Conservation (phyloP, 2,888 invertebrate species). For the Lepidochitona cinerea region DNA sequence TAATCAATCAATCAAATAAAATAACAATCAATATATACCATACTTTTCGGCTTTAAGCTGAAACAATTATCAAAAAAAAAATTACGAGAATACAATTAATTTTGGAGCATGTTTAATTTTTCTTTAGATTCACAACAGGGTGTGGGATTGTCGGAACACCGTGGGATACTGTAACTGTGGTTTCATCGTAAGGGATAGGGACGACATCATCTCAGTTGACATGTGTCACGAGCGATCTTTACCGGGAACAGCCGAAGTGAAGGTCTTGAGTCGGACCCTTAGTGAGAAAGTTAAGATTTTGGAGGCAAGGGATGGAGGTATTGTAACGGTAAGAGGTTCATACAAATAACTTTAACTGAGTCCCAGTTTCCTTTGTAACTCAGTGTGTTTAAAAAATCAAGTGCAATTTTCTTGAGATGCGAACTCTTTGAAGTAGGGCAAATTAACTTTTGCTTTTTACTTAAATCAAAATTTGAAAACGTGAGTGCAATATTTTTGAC, state of each 20-base stretch:
- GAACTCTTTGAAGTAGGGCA: too few relatives aligned
- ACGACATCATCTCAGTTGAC: slow-evolving; percentile 33
- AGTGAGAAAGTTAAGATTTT: slow-evolving; percentile 26
- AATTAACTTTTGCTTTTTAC: too few relatives aligned
- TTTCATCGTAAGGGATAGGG: slow-evolving; percentile 26
- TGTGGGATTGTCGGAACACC: slow-evolving; percentile 26
- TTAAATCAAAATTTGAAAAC: too few relatives aligned
- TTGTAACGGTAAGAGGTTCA: slow-evolving; percentile 22
- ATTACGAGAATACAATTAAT: too few relatives aligned
- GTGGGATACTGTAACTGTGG: slow-evolving; percentile 39
- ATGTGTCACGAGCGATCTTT: slow-evolving; percentile 27
- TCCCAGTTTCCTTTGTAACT: too few relatives aligned
- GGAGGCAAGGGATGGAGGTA: slow-evolving; percentile 19
- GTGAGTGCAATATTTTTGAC: too few relatives aligned
- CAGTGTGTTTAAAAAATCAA: too few relatives aligned
- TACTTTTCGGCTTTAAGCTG: not conserved
- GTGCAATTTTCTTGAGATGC: too few relatives aligned
- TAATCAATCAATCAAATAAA: too few relatives aligned
- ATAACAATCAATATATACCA: not conserved
- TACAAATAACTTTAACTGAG: not conserved
- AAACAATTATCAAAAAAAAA: not conserved
- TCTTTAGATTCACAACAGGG: slow-evolving; percentile 32
- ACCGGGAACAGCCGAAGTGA: slow-evolving; percentile 25
- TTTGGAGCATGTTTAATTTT: too few relatives aligned
- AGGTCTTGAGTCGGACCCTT: slow-evolving; percentile 20